phyloP scores from a whole-genome alignment of 2,797 vertebrate species.

The Danio kyathit region DNA sequence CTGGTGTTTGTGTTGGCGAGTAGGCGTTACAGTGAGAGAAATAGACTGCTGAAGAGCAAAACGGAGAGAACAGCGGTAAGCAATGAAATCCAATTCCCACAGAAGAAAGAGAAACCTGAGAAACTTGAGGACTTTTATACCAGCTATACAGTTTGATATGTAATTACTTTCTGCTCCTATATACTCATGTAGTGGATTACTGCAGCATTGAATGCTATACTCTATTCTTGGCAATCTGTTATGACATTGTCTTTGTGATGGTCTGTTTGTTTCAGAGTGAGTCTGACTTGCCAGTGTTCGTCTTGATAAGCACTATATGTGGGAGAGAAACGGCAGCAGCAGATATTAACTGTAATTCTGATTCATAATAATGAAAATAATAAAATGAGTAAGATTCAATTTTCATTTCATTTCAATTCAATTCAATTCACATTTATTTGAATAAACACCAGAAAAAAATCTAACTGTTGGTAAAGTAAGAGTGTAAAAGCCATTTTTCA shows the following conservation, averaged over 20 bases:
- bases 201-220: neutral
- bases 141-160: neutral
- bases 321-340: neutral
- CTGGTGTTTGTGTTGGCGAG: constrained; percentile 1
- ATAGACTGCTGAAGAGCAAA: neutral
- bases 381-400: too few relatives aligned
- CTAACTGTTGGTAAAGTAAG: too few relatives aligned
- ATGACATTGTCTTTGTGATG: neutral
- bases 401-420: too few relatives aligned
- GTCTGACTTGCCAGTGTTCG: neutral
- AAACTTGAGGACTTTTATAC: constrained; percentile 4
- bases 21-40: constrained; percentile 1
- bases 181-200: neutral
- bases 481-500: too few relatives aligned
- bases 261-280: neutral
- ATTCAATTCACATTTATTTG: too few relatives aligned
- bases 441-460: too few relatives aligned
- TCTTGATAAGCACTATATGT: neutral
- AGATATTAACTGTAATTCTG: neutral
- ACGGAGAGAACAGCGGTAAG: neutral
- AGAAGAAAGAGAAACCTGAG: constrained; percentile 26
- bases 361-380: too few relatives aligned
- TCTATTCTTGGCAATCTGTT: neutral
- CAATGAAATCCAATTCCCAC: constrained; percentile 10
- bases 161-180: neutral